These are phyloP conservation scores for Calcarius lapponicus DNA, from an alignment of 2,797 vertebrate species.

Conservation along the genomic window DNA sequence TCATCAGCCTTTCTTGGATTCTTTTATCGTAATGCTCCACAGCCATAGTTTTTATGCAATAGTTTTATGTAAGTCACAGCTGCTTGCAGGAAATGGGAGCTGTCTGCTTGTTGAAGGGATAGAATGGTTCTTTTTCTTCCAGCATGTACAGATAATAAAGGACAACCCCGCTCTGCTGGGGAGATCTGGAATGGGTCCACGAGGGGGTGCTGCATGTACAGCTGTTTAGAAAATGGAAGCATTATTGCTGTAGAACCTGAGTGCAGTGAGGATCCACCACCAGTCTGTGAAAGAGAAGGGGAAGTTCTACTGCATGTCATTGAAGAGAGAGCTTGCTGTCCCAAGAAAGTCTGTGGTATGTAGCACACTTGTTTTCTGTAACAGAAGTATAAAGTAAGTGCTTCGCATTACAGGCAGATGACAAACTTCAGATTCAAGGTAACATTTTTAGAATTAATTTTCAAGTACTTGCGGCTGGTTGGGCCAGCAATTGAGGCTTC, in stretches of 20 bases:
- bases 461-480: not conserved
- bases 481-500: not conserved
- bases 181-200: slow-evolving; percentile 92
- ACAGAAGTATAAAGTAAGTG: not conserved
- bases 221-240: slow-evolving; percentile 90
- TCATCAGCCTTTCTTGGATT: not conserved
- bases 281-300: slow-evolving; percentile 88
- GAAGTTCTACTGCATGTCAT: slow-evolving; percentile 85
- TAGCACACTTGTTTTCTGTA: not conserved
- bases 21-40: not conserved
- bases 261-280: slow-evolving; percentile 80
- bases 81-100: not conserved
- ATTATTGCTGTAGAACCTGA: slow-evolving; percentile 88
- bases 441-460: not conserved
- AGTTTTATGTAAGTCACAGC: not conserved
- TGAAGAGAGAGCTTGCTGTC: slow-evolving; percentile 90
- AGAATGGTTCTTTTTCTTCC: not conserved
- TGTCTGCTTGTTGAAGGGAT: not conserved
- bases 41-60: not conserved
- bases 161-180: slow-evolving; percentile 83
- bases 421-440: not conserved
- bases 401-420: not conserved
- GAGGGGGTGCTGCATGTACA: slow-evolving; percentile 89
- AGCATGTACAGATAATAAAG: slow-evolving; percentile 94
- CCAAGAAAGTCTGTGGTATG: slow-evolving; percentile 92